Conservation (phyloP, 1,140 invertebrate genomes). For the Drosophila biarmipes region DNA sequence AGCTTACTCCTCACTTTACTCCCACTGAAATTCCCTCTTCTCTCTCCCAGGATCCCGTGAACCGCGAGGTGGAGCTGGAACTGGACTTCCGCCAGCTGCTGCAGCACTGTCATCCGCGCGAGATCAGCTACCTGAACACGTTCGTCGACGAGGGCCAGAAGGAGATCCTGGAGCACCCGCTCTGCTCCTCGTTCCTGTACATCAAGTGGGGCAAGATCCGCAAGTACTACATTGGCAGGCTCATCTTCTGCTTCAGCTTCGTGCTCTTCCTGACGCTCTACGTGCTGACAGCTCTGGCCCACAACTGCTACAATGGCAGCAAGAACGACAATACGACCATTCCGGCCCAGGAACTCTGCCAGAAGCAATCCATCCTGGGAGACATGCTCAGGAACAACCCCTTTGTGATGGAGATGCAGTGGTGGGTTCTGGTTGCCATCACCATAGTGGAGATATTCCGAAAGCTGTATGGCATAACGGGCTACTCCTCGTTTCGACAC, state of each 20-base stretch:
- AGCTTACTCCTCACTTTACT: neutral
- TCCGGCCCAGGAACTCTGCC: conserved; percentile 89
- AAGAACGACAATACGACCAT: conserved; percentile 89
- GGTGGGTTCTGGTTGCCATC: conserved; percentile 90
- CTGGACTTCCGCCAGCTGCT: conserved; percentile 92
- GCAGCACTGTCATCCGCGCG: conserved; percentile 91
- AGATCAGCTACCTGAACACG: conserved; percentile 92
- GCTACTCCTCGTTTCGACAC: conserved; percentile 90
- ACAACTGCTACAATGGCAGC: conserved; percentile 91
- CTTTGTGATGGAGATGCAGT: conserved; percentile 90
- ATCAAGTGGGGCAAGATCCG: conserved; percentile 95
- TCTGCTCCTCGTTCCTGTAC: conserved; percentile 93
- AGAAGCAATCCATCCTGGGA: conserved; percentile 90
- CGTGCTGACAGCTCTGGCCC: conserved; percentile 90
- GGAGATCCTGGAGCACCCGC: conserved; percentile 91
- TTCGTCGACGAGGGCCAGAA: conserved; percentile 94
- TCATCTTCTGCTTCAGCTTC: conserved; percentile 92
- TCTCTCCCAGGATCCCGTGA: conserved; percentile 87
- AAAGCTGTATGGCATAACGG: conserved; percentile 91
- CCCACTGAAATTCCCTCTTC: neutral
- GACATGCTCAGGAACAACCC: conserved; percentile 89
- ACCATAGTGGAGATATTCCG: conserved; percentile 91
- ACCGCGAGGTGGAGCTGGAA: conserved; percentile 92
- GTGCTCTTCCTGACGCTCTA: conserved; percentile 91
- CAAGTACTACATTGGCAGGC: conserved; percentile 92